phyloP scores from a whole-genome alignment of 2,113 vertebrate genomes.

The Urocitellus parryii region DNA sequence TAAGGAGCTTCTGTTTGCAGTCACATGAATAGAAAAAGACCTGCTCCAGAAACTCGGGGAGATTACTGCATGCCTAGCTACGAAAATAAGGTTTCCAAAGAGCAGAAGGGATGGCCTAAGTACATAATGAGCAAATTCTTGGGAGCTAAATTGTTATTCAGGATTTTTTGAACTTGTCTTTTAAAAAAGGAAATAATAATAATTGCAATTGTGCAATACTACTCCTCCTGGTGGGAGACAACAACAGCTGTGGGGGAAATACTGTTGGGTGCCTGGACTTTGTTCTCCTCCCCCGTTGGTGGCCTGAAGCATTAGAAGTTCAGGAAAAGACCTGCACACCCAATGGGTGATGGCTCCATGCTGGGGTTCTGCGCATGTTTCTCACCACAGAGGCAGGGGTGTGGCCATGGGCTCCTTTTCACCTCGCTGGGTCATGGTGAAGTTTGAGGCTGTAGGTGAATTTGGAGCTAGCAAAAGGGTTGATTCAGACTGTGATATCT shows the following conservation, averaged over 20 bases:
- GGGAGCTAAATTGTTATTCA: slow-evolving; percentile 84
- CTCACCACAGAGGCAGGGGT: not conserved
- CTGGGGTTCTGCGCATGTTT: not conserved
- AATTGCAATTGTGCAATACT: slow-evolving; percentile 45
- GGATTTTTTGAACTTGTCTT: slow-evolving; percentile 79
- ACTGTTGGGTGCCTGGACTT: not conserved
- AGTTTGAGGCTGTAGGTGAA: not conserved
- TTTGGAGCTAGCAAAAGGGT: not conserved
- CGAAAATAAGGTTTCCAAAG: slow-evolving; percentile 79
- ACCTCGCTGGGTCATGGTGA: not conserved
- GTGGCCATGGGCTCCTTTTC: not conserved
- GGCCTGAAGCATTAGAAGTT: not conserved
- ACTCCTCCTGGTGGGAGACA: slow-evolving; percentile 62
- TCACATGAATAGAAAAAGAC: slow-evolving; percentile 81
- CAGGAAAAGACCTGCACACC: not conserved
- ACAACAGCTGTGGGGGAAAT: slow-evolving; percentile 1
- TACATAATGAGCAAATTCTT: slow-evolving; percentile 83
- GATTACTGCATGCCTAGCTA: slow-evolving; percentile 84
- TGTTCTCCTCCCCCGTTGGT: rapidly evolving
- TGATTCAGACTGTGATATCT: not conserved
- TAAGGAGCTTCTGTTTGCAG: slow-evolving; percentile 85
- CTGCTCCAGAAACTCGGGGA: slow-evolving; percentile 81
- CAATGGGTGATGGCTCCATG: not conserved
- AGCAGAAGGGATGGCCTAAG: slow-evolving; percentile 72
- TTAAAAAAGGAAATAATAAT: slow-evolving; percentile 75